phyloP scores from a whole-genome alignment of 1,140 invertebrate genomes.

The Chionoecetes opilio region DNA sequence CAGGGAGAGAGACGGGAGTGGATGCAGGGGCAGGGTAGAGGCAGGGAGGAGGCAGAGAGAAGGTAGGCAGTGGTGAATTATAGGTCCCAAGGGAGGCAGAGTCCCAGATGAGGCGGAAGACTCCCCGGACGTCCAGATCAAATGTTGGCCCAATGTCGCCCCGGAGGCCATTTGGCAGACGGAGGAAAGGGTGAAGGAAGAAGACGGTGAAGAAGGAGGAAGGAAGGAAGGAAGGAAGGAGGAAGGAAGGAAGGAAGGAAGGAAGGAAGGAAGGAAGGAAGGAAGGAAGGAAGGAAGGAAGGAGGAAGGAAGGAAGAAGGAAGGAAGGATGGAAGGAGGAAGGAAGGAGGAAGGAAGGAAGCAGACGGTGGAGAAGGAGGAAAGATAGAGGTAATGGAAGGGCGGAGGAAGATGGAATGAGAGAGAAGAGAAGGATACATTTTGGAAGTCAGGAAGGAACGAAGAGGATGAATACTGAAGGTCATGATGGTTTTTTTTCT shows the following conservation, averaged over 20 bases:
- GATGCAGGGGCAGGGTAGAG: neutral
- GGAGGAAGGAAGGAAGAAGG: no score
- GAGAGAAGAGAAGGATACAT: no score
- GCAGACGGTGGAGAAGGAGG: neutral
- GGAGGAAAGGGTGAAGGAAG: neutral
- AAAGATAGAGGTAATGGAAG: no score
- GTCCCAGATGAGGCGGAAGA: constrained; percentile 23
- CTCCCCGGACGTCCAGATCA: neutral
- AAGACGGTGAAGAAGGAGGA: neutral
- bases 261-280: no score
- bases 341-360: neutral
- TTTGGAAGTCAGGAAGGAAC: no score
- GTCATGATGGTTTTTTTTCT: no score
- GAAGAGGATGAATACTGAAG: no score
- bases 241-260: no score
- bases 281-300: no score
- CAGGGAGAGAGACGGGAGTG: neutral
- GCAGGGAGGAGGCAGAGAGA: neutral
- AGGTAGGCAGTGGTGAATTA: neutral
- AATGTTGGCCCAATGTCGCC: constrained; percentile 1
- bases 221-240: neutral
- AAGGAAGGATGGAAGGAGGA: neutral
- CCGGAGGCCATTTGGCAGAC: neutral
- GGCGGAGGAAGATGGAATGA: no score
- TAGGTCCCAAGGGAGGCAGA: neutral